phyloP scores from a whole-genome alignment of 2,113 vertebrate genomes.

The Formicarius rufipectus region DNA sequence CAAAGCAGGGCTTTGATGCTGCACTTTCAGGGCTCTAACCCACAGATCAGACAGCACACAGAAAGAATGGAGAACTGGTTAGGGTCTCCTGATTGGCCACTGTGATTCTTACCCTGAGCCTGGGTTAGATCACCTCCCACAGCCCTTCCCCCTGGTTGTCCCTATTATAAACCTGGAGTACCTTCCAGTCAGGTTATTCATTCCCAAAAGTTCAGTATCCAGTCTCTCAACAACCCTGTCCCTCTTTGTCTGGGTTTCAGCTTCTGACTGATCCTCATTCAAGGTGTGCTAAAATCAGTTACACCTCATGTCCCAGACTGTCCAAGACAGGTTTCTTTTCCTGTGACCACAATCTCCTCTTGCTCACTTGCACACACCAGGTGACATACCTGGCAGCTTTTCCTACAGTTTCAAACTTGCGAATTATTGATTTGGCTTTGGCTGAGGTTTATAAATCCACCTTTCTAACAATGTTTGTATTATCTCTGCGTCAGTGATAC shows the following conservation, averaged over 20 bases:
- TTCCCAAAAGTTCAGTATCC: neutral
- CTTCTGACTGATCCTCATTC: neutral
- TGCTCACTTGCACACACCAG: neutral
- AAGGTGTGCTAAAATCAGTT: neutral
- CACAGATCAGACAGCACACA: neutral
- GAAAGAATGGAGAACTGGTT: neutral
- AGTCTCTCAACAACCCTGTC: neutral
- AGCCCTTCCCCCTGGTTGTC: neutral
- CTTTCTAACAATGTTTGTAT: neutral
- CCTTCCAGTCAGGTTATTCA: neutral
- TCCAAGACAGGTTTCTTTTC: neutral
- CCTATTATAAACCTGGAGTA: neutral
- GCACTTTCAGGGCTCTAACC: neutral
- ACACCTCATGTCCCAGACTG: neutral
- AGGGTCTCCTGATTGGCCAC: neutral
- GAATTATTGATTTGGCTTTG: neutral
- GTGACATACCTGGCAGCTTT: neutral
- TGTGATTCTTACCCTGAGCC: neutral
- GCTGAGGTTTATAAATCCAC: neutral
- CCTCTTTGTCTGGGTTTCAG: neutral
- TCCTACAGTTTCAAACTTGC: neutral
- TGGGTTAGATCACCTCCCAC: neutral
- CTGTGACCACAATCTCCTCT: neutral
- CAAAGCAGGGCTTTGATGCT: accelerated
- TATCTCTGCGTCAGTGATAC: neutral